Conservation (phyloP, 2,797 vertebrate genomes). For the Hoplostethus mediterraneus region DNA sequence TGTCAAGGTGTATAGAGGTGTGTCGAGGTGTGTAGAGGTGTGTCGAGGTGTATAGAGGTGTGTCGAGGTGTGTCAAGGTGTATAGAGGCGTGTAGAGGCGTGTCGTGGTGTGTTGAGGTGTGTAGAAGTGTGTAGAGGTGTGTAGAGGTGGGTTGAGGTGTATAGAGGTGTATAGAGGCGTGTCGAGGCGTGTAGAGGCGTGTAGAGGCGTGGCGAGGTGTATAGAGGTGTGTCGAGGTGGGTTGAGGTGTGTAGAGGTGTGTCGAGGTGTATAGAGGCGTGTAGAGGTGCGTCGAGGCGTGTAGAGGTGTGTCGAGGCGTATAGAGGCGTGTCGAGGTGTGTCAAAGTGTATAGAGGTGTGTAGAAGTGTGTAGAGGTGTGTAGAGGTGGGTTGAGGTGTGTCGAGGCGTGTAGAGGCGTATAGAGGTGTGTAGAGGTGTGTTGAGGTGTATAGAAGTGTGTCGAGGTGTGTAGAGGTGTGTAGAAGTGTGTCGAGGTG, state of each 20-base stretch:
- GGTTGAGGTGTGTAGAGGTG: background rate
- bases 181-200: background rate
- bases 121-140: background rate
- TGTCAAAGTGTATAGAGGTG: background rate
- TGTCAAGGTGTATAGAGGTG: too few species aligned
- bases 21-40: background rate
- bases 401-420: constrained; percentile 8
- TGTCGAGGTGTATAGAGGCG: constrained; percentile 8
- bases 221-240: background rate
- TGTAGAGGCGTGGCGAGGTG: background rate
- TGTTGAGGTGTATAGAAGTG: background rate
- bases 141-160: background rate
- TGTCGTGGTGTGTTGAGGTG: background rate
- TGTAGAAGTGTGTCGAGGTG: background rate
- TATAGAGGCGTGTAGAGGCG: background rate
- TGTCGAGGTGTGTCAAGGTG: background rate
- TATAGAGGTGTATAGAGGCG: constrained; percentile 8
- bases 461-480: background rate
- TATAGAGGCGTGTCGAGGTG: background rate
- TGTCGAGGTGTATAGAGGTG: background rate
- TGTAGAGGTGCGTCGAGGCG: background rate
- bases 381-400: background rate
- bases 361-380: background rate
- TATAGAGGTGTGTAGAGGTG: background rate
- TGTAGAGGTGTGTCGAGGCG: background rate